Conservation (phyloP, 2,113 vertebrate species). For the Butorides virescens region DNA sequence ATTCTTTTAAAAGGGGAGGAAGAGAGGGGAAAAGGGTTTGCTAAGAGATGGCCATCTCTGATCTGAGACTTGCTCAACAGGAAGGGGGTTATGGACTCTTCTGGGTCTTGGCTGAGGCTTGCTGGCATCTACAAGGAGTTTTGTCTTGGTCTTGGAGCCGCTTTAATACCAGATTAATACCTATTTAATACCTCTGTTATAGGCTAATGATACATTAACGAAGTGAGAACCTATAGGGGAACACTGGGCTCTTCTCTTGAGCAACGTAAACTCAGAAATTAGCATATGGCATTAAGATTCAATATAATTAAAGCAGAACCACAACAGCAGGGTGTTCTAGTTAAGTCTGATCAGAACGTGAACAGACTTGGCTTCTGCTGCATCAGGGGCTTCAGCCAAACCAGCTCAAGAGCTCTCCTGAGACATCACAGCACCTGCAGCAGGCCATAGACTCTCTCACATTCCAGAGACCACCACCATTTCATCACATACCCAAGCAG, state of each 20-base stretch:
- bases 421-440: neutral
- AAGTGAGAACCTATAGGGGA: neutral
- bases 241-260: neutral
- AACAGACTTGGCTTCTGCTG: neutral
- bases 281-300: neutral
- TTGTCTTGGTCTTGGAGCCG: neutral
- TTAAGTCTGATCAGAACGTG: neutral
- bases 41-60: neutral
- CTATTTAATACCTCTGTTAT: neutral
- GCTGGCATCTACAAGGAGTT: neutral
- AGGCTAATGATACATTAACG: neutral
- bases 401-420: neutral
- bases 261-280: neutral
- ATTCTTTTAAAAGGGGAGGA: neutral
- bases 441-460: neutral
- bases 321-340: neutral
- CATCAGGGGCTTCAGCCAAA: neutral
- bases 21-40: neutral
- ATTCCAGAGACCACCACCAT: neutral
- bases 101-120: neutral
- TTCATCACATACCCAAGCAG: fast-evolving
- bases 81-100: neutral
- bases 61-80: neutral
- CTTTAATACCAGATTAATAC: neutral
- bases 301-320: neutral